These are phyloP conservation scores for Aptenodytes patagonicus DNA, from an alignment of 2,113 vertebrate species.

Conservation along the genomic window DNA sequence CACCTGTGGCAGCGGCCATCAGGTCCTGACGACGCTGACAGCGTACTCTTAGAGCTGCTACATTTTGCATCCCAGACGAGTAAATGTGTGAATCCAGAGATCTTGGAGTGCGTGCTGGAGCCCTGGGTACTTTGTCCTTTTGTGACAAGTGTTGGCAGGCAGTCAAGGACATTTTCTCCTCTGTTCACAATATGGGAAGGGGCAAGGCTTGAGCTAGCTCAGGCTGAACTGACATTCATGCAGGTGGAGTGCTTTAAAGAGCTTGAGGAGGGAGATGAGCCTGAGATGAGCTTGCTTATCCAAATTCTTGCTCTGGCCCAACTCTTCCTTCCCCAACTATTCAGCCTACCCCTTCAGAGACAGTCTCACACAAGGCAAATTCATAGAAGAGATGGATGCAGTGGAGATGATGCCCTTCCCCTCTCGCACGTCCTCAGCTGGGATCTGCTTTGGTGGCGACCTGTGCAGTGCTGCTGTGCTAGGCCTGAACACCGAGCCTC, in stretches of 20 bases:
- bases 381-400: not conserved
- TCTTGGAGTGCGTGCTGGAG: not conserved
- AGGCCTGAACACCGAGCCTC: not conserved
- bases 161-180: not conserved
- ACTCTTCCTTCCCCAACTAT: accelerated
- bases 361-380: not conserved
- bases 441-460: not conserved
- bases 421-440: not conserved
- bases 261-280: not conserved
- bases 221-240: not conserved
- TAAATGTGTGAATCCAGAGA: not conserved
- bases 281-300: not conserved
- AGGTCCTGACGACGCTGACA: not conserved
- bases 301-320: not conserved
- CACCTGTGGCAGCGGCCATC: accelerated
- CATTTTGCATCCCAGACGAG: not conserved
- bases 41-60: not conserved
- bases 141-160: not conserved
- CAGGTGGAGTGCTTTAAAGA: not conserved
- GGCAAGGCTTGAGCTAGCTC: not conserved
- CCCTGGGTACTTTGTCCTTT: not conserved
- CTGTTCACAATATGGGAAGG: not conserved
- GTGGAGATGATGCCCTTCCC: not conserved
- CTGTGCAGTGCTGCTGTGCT: not conserved
- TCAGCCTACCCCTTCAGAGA: not conserved